Conservation (phyloP, 2,113 vertebrate species). For the Nesogale talazaci region DNA sequence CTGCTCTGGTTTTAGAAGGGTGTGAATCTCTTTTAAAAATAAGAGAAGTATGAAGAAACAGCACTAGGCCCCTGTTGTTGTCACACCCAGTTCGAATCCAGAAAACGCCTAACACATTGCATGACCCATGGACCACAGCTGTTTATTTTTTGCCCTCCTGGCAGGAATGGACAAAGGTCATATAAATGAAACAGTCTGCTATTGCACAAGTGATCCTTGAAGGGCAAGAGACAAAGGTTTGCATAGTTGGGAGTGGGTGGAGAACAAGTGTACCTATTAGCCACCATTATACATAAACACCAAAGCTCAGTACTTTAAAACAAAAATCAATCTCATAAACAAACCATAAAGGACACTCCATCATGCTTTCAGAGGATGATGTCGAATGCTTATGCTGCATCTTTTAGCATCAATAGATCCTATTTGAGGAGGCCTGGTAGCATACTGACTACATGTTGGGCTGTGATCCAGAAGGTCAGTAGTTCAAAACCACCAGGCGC, state of each 20-base stretch:
- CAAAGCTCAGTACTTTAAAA: not conserved
- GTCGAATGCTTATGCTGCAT: not conserved
- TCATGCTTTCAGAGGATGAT: not conserved
- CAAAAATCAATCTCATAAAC: not conserved
- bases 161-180: not conserved
- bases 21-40: slow-evolving; percentile 70
- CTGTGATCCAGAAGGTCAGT: too few relatives aligned
- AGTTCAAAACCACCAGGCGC: too few relatives aligned
- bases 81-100: slow-evolving; percentile 25
- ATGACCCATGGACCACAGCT: slow-evolving; percentile 53
- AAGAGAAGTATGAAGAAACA: not conserved
- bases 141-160: slow-evolving; percentile 65
- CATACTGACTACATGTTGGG: too few relatives aligned
- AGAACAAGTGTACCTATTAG: not conserved
- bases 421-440: too few relatives aligned
- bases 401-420: slow-evolving; percentile 10
- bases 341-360: not conserved
- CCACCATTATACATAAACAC: not conserved
- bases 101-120: slow-evolving; percentile 27
- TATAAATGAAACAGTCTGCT: slow-evolving; percentile 45
- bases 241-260: not conserved
- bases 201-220: slow-evolving; percentile 10
- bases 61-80: slow-evolving; percentile 40
- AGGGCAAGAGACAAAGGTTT: slow-evolving; percentile 30
- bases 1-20: slow-evolving; percentile 75